phyloP scores from a whole-genome alignment of 2,888 invertebrate genomes.

The Empis livida region DNA sequence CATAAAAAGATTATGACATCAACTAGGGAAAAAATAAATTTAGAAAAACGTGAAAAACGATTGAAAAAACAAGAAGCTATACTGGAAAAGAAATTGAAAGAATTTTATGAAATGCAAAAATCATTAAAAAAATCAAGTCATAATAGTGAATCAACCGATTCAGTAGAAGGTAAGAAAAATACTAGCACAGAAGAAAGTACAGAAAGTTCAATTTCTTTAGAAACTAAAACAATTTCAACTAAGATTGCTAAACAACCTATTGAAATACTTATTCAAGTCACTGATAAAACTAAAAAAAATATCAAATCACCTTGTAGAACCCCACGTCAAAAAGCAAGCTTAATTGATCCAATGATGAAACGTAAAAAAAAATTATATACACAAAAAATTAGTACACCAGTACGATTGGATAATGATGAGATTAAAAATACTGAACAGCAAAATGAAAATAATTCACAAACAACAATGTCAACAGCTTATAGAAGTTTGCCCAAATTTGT shows the following conservation, averaged over 20 bases:
- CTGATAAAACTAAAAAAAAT: constrained; percentile 15
- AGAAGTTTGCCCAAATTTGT: background rate
- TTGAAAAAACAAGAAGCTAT: constrained; percentile 24
- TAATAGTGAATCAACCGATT: constrained; percentile 3
- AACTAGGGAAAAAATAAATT: constrained; percentile 5
- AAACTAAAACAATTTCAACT: constrained; percentile 2
- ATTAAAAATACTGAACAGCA: background rate
- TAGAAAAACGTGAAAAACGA: constrained; percentile 19
- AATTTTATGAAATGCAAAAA: constrained; percentile 19
- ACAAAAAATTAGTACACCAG: background rate
- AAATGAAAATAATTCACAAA: background rate
- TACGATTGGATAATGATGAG: background rate
- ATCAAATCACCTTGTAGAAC: constrained; percentile 11
- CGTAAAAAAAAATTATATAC: background rate
- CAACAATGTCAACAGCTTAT: background rate
- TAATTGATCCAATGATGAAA: background rate
- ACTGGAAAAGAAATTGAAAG: constrained; percentile 17
- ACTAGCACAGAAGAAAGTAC: constrained; percentile 2
- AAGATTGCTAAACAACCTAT: constrained; percentile 14
- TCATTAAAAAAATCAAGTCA: constrained; percentile 1
- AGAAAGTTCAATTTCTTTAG: constrained; percentile 2
- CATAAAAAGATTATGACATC: constrained; percentile 18
- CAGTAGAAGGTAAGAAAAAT: constrained; percentile 5
- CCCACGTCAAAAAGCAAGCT: background rate
- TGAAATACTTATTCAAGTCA: constrained; percentile 28